Percentiles rank a stretch among this genome's conserved stretches.
These are phyloP conservation scores for Neotragus moschatus DNA, from an alignment of 2,113 vertebrate genomes.

Conservation along the genomic window DNA sequence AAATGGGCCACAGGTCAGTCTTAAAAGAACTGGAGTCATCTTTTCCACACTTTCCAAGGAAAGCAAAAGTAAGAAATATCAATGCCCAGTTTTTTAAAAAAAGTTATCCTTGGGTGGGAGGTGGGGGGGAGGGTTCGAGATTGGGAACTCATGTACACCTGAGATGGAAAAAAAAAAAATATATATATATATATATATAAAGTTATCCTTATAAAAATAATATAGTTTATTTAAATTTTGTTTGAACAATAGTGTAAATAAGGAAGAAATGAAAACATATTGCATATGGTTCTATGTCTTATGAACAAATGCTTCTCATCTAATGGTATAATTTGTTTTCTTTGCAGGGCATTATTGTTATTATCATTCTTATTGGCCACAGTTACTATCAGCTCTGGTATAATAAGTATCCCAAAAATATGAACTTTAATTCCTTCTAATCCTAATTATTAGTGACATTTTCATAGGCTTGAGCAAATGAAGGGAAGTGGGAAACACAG, in stretches of 20 bases:
- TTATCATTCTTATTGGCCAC: not conserved
- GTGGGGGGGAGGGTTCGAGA: too few relatives aligned
- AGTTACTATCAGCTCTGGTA: not conserved
- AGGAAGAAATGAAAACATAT: constrained; percentile 7
- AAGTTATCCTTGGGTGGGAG: not conserved
- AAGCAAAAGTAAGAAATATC: not conserved
- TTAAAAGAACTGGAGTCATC: not conserved
- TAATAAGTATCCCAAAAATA: not conserved
- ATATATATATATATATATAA: too few relatives aligned
- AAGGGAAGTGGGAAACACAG: not conserved
- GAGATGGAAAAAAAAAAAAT: too few relatives aligned
- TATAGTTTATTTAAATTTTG: not conserved
- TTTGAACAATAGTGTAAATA: not conserved
- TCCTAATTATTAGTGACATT: not conserved
- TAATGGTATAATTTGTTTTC: not conserved
- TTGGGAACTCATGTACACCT: too few relatives aligned
- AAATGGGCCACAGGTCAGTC: not conserved
- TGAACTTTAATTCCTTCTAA: not conserved
- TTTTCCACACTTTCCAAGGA: not conserved
- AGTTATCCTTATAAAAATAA: not conserved
- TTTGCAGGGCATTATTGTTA: not conserved
- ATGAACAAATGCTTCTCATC: not conserved
- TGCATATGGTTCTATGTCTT: not conserved
- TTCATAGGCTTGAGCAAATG: not conserved
- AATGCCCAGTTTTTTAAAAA: not conserved